A percentile compares a stretch with the other conserved stretches of the same genome.
Conservation (phyloP, 2,888 invertebrate genomes). For the Brassicogethes aeneus region DNA sequence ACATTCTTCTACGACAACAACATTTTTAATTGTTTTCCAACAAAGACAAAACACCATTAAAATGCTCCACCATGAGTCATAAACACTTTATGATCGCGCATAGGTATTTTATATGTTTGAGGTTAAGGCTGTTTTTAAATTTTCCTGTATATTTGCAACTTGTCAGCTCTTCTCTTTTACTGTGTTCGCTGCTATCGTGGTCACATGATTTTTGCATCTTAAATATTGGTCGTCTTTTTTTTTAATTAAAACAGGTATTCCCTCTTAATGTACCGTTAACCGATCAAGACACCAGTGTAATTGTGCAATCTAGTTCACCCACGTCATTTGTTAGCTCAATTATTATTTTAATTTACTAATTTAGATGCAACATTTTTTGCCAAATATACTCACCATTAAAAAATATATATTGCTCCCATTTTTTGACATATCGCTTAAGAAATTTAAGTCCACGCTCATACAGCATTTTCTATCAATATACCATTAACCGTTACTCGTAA, state of each 20-base stretch:
- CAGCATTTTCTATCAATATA: not conserved
- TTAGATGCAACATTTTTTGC: not conserved
- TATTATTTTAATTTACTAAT: not conserved
- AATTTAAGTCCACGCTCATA: not conserved
- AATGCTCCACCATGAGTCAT: no score
- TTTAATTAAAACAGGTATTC: slow-evolving; percentile 29
- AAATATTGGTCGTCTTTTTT: slow-evolving; percentile 24
- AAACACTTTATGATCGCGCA: no score
- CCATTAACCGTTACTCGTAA: not conserved
- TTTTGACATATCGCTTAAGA: not conserved
- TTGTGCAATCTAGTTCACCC: slow-evolving; percentile 31
- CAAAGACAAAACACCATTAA: no score
- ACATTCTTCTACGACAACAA: no score
- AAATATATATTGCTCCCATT: not conserved
- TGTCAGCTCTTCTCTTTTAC: not conserved
- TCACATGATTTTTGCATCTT: slow-evolving; percentile 27
- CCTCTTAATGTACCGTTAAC: slow-evolving; percentile 26
- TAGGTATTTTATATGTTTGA: no score
- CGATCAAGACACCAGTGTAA: slow-evolving; percentile 25
- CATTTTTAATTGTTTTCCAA: no score
- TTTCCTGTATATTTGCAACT: no score
- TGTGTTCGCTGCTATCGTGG: slow-evolving; percentile 16
- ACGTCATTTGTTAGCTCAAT: slow-evolving; percentile 16
- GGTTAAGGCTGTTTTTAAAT: no score
- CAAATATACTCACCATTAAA: no score